A percentile compares a stretch with the other conserved stretches of the same genome.
Conservation (phyloP, 2,888 invertebrate species). For the Azorinus chamasolen region DNA sequence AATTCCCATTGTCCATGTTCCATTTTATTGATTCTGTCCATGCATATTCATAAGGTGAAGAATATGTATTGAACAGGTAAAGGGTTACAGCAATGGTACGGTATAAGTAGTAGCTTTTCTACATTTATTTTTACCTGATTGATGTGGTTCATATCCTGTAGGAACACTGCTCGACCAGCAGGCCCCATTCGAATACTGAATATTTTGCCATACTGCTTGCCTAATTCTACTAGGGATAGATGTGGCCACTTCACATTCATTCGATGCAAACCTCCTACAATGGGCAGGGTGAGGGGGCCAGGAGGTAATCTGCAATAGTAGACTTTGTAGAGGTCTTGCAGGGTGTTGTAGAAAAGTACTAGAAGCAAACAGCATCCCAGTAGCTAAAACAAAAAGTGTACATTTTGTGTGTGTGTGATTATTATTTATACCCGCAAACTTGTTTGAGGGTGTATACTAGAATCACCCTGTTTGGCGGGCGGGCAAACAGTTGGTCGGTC, state of each 20-base stretch:
- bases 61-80: no score
- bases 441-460: no score
- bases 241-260: conserved; percentile 47
- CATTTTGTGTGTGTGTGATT: no score
- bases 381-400: conserved; percentile 23
- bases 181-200: conserved; percentile 64
- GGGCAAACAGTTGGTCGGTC: no score
- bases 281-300: conserved; percentile 69
- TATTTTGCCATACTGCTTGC: conserved; percentile 58
- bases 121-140: conserved; percentile 56
- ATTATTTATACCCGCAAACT: no score
- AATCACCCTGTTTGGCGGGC: no score
- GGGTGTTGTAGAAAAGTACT: conserved; percentile 39
- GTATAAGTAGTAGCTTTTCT: no score
- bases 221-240: conserved; percentile 43
- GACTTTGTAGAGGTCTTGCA: conserved; percentile 60
- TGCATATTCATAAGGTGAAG: no score
- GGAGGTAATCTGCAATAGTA: conserved; percentile 57
- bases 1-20: no score
- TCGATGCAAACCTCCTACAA: conserved; percentile 60
- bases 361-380: neutral
- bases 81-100: no score
- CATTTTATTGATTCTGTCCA: no score
- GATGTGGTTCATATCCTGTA: conserved; percentile 41
- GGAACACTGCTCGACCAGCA: conserved; percentile 42